phyloP scores from a whole-genome alignment of 2,888 invertebrate genomes.

The Sminthurides aquaticus region DNA sequence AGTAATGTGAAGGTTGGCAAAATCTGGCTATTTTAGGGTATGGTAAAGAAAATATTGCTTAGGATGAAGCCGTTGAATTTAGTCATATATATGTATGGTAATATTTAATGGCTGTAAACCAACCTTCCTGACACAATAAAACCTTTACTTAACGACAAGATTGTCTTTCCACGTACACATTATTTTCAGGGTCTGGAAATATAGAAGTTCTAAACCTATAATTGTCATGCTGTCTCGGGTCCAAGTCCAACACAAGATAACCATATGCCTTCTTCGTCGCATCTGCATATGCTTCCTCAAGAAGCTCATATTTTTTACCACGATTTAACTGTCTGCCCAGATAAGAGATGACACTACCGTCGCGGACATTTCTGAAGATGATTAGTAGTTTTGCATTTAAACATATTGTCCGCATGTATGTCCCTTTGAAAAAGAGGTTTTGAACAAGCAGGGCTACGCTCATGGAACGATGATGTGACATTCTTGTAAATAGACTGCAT shows the following conservation, averaged over 20 bases:
- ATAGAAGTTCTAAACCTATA: slow-evolving; percentile 26
- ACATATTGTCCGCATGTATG: slow-evolving; percentile 11
- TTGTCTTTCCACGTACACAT: neutral
- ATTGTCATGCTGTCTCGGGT: slow-evolving; percentile 26
- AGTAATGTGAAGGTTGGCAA: too few species aligned
- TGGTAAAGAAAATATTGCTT: too few species aligned
- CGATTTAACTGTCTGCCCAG: slow-evolving; percentile 32
- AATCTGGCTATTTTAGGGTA: too few species aligned
- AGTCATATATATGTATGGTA: too few species aligned
- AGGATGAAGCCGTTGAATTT: too few species aligned
- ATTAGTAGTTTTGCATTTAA: neutral
- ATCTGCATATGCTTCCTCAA: slow-evolving; percentile 30
- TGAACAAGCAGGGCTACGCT: slow-evolving; percentile 3
- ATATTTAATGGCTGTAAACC: too few species aligned
- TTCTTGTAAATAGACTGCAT: neutral
- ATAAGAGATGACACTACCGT: slow-evolving; percentile 1
- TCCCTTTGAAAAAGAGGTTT: slow-evolving; percentile 22
- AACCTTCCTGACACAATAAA: too few species aligned
- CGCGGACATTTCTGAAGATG: slow-evolving; percentile 27
- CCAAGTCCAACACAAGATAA: slow-evolving; percentile 29
- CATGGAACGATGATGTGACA: neutral
- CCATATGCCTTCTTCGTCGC: slow-evolving; percentile 27
- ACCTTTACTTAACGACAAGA: too few species aligned
- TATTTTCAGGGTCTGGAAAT: neutral
- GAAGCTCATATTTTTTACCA: slow-evolving; percentile 11